Base-by-base conservation (phyloP, 2,113 vertebrate genomes). In the Pygoscelis antarcticus region DNA sequence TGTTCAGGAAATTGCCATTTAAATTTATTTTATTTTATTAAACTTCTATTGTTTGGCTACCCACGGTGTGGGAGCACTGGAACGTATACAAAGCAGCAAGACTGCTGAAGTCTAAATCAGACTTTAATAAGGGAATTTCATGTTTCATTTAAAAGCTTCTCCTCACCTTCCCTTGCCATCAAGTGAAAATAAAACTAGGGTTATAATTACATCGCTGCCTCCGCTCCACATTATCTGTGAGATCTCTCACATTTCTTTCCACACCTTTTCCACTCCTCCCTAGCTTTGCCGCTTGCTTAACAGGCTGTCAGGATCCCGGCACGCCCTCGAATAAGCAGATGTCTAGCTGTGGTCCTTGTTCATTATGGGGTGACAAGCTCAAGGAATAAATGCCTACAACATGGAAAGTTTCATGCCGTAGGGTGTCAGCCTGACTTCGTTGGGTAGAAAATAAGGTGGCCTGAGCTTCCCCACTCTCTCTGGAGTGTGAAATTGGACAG, bases 61-160 rank as follows among this genome's bases (percentile, higher is more conserved):
- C 68, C 70, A 18, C 19, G 8, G 79, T 65, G 87, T 90, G 90
- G 55, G 88, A 96, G 91, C 58, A 26, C 40, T 81, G 83, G 84
- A 92, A 91, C 1, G 6, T 9, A 21, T 55, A 81, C 66, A 58
- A 79, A 97, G 85, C 82, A 61, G 90, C 76, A 77, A 96, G 96
- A 70, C 70, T 81, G 51, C 96, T 91, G 93, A 96, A 97, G 76
- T 95, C 95, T 91, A 94, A 97, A 97, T 95, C 97, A 97, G 96
- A 82, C 96, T 97, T 97, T 95, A 97, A 98, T 97, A 97, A 97
- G 95, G 81, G 42, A 98, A 98, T 93, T 97, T 93, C 98, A 96
- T 97, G 96, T 98, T 98, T 97, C 97, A 97, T 97, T 97, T 97
- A 94, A 94, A 97, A 98, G 92, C 87, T 75, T 94, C 94, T 94